These are phyloP conservation scores for Ctenochaetus hawaiiensis DNA, from an alignment of 2,797 vertebrate genomes.

Conservation along the genomic window DNA sequence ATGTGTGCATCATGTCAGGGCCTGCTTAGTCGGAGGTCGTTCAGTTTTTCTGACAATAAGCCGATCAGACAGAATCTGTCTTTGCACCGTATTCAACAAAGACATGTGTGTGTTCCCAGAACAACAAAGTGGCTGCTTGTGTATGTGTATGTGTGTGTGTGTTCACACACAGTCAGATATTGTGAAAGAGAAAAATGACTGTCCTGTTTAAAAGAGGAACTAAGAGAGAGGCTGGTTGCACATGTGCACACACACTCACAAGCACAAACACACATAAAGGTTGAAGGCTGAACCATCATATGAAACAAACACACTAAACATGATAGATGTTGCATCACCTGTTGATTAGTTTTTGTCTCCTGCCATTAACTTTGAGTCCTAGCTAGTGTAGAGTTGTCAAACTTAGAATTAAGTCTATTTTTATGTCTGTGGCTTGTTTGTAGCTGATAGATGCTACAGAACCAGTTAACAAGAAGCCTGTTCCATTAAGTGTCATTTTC, in stretches of 20 bases:
- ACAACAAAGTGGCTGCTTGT: slow-evolving; percentile 20
- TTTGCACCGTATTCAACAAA: slow-evolving; percentile 20
- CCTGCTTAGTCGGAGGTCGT: slow-evolving; percentile 4
- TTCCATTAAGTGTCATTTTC: background rate
- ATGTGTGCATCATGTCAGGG: slow-evolving; percentile 18
- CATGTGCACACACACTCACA: background rate
- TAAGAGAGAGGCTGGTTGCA: slow-evolving; percentile 25
- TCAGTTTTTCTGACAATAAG: background rate
- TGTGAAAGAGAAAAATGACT: slow-evolving; percentile 51
- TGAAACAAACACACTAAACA: slow-evolving; percentile 3
- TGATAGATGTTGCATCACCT: background rate
- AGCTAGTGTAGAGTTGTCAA: background rate
- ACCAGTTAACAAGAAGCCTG: background rate
- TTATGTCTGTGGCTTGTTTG: background rate
- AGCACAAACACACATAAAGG: background rate
- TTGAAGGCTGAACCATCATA: background rate
- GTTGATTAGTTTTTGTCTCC: background rate
- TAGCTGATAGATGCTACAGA: background rate
- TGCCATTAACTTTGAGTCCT: background rate
- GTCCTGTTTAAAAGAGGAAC: slow-evolving; percentile 62
- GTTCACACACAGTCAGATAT: slow-evolving; percentile 20
- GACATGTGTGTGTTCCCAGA: slow-evolving; percentile 11
- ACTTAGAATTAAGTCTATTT: background rate
- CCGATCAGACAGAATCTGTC: slow-evolving; percentile 1
- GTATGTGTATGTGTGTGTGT: background rate